phyloP scores from a whole-genome alignment of 2,113 vertebrate species.

The Indicator indicator region DNA sequence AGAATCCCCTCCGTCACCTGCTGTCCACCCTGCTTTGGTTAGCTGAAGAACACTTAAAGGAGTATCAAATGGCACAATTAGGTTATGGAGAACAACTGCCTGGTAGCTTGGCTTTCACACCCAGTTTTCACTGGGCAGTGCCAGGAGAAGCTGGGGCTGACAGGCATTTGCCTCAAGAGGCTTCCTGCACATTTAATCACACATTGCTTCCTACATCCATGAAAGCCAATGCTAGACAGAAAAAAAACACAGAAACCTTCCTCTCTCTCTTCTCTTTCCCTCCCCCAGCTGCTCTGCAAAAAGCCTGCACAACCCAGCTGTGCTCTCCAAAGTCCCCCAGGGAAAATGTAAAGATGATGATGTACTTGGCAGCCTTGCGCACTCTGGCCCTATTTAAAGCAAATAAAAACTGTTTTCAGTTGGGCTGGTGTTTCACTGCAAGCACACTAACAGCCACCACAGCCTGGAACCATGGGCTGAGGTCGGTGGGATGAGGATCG shows the following conservation, averaged over 20 bases:
- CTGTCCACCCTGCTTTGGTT: background rate
- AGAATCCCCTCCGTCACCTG: background rate
- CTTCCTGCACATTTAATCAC: background rate
- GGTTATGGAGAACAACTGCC: background rate
- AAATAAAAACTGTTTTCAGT: background rate
- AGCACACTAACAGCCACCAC: no score
- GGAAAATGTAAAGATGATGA: accelerated
- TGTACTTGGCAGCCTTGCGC: no score
- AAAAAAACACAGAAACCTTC: background rate
- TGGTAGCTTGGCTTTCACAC: background rate
- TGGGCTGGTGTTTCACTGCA: background rate
- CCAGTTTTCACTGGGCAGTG: background rate
- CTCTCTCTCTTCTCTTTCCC: background rate
- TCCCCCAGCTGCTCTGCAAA: background rate
- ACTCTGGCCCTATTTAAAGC: background rate
- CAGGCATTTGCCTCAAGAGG: background rate
- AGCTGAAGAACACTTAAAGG: background rate
- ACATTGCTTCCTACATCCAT: background rate
- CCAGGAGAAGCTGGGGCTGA: background rate
- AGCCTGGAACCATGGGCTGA: no score
- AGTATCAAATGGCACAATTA: background rate
- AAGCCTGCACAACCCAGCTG: background rate
- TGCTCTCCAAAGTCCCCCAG: background rate
- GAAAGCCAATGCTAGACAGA: background rate
- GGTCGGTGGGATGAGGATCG: no score